Evolutionary conservation across 1,140 invertebrate species (phyloP).

Genomic region (Babylonia areolata): DNA sequence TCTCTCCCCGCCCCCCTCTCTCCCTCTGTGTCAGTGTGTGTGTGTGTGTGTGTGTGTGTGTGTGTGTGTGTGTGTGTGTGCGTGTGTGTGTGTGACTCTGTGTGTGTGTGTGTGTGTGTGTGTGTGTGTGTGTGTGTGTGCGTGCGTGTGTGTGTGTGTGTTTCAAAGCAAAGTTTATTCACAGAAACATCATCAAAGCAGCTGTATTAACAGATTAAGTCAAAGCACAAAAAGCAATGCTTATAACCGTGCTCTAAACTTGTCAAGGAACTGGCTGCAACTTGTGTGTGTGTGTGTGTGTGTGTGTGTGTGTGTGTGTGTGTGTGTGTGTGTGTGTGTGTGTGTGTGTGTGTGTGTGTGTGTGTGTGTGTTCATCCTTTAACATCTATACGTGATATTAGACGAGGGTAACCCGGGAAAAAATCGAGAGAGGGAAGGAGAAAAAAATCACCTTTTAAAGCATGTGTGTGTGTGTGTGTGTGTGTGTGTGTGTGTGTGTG

Average conservation of each 20-base stretch:
- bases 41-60: neutral
- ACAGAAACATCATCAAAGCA: too few species aligned
- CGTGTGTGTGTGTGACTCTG: neutral
- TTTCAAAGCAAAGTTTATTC: neutral
- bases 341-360: neutral
- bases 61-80: neutral
- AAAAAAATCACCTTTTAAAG: too few species aligned
- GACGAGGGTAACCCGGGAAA: too few species aligned
- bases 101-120: neutral
- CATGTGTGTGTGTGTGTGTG: neutral
- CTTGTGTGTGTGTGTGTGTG: conserved; percentile 15
- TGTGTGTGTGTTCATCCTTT: too few species aligned
- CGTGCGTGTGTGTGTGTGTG: conserved; percentile 20
- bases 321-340: neutral
- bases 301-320: conserved; percentile 21
- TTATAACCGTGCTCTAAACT: too few species aligned
- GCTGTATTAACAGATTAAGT: too few species aligned
- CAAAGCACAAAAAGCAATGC: too few species aligned
- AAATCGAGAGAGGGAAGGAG: too few species aligned
- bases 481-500: neutral
- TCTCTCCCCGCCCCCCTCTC: neutral
- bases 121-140: conserved; percentile 28
- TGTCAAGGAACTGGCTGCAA: too few species aligned
- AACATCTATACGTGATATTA: too few species aligned
- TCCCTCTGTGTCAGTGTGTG: neutral